Percentiles rank a stretch among this genome's conserved stretches.
These are phyloP conservation scores for Latheticus oryzae DNA, from an alignment of 2,888 invertebrate species.

Conservation along the genomic window DNA sequence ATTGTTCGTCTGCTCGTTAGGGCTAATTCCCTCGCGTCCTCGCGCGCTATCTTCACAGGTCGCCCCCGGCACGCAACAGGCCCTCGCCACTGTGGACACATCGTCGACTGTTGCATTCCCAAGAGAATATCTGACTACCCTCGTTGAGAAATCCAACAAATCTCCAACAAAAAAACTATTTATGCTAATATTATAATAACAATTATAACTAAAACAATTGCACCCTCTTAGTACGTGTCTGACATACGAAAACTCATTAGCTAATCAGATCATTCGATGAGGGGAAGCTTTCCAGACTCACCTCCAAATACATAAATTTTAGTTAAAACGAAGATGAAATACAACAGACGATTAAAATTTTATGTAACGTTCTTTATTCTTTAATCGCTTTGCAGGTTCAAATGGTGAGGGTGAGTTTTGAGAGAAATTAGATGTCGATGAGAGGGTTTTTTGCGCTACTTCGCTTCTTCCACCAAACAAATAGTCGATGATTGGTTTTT, in stretches of 20 bases:
- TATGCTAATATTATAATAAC: too few species aligned
- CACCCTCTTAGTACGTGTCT: slow-evolving; percentile 50
- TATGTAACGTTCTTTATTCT: slow-evolving; percentile 51
- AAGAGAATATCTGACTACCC: too few species aligned
- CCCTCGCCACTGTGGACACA: slow-evolving; percentile 42
- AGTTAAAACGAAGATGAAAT: slow-evolving; percentile 47
- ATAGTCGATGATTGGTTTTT: too few species aligned
- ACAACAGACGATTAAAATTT: slow-evolving; percentile 51
- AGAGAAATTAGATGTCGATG: too few species aligned
- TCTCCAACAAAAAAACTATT: too few species aligned
- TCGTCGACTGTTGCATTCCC: slow-evolving; percentile 55
- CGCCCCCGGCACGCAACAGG: slow-evolving; percentile 36
- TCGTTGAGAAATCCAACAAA: too few species aligned
- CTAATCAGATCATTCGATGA: slow-evolving; percentile 42
- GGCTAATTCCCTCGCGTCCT: slow-evolving; percentile 58
- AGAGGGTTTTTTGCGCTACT: too few species aligned
- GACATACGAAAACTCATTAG: slow-evolving; percentile 53
- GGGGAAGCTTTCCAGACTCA: slow-evolving; percentile 11
- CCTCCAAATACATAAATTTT: slow-evolving; percentile 49
- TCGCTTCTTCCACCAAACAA: too few species aligned
- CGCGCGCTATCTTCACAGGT: slow-evolving; percentile 56
- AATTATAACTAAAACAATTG: too few species aligned
- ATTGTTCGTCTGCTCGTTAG: slow-evolving; percentile 61
- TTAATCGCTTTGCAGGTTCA: slow-evolving; percentile 50
- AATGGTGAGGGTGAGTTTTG: slow-evolving; percentile 43